Evolutionary conservation across 2,113 vertebrate species (phyloP), one percentile per base, ranked within the genome.

Genomic region (Gallinago media): DNA sequence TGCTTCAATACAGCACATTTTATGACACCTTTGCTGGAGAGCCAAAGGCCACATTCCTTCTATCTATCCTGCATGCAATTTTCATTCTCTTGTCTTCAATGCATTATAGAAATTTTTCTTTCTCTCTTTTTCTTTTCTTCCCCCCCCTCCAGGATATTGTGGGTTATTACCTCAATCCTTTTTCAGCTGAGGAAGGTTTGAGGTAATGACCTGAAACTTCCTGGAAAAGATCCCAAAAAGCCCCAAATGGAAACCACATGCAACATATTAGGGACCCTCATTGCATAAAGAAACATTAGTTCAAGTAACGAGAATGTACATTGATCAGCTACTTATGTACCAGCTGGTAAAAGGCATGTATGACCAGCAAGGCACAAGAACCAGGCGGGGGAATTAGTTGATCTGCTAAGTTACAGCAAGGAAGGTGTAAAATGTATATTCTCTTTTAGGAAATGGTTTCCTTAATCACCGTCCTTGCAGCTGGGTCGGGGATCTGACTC

Each of bases 181-280:
- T 96, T 89, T 96, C 95, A 96, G 95, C 91, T 91, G 89, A 95
- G 91, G 84, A 89, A 94, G 88, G 85, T 89, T 97, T 92, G 92
- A 95, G 93, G 87, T 94, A 95, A 95, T 97, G 96, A 97, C 94
- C 91, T 96, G 95, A 96, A 96, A 95, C 89, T 96, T 95, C 88
- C 92, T 96, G 96, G 96, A 96, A 96, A 87, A 88, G 59, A 85
- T 97, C 94, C 96, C 94, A 91, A 89, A 91, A 89, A 96, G 40
- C 82, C 79, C 68, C 70, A 94, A 92, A 97, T 97, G 92, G 96
- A 97, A 97, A 97, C 92, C 96, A 97, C 89, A 97, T 96, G 96
- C 89, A 96, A 84, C 66, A 49, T 95, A 81, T 94, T 92, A 96
- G 73, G 82, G 70, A 94, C 75, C 77, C 74, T 95, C 78, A 31